Base-by-base conservation (phyloP, 2,888 invertebrate genomes). In the Hemistola chrysoprasaria region DNA sequence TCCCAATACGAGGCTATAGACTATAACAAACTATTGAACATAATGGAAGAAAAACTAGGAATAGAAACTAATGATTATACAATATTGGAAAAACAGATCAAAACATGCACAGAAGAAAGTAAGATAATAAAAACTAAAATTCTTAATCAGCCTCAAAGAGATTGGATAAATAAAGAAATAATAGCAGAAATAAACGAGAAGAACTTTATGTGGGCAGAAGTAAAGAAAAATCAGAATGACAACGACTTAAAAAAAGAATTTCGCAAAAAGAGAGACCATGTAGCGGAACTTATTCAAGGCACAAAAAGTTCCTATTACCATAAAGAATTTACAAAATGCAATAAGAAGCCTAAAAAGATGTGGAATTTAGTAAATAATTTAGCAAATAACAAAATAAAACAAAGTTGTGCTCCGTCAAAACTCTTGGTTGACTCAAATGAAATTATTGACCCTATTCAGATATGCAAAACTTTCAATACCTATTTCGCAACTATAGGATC, bases 91-190 rank as follows among this genome's bases (percentile, higher is more conserved):
- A 4, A 16, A 16, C 16, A 16, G 4, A 16, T 16, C 16, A 16
- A 16, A 16, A 4, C 2, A 16, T 16, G 16, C 4, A 4, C 4
- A 16, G 4, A 16, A 11, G 6, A 40, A 4, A 48, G 31, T n/a
- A 50, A 42, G 43, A 27, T 32, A 8, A 8, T 1, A 0, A 57
- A 59, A 23, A 42, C 29, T 53, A 59, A 49, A 42, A 47, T 6
- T 2, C 48, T n/a, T 16, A 16, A 16, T 4, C 16, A 16, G 16
- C 16, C 16, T 2, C 16, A 16, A 16, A 16, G 16, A 4, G 54
- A 58, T 11, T 62, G 59, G 58, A 56, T 62, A 16, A 50, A 52
- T 8, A 49, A 40, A 26, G 22, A 41, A 2, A 40, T 59, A 0
- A 43, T 56, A n/a, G 7, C 27, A 2, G 28, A 21, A 21, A 59